Evolutionary conservation across 37 sponge, comb jelly and placozoan genomes (phyloP), one percentile per base, ranked within the genome.

Genomic region (Crambe crambe): DNA sequence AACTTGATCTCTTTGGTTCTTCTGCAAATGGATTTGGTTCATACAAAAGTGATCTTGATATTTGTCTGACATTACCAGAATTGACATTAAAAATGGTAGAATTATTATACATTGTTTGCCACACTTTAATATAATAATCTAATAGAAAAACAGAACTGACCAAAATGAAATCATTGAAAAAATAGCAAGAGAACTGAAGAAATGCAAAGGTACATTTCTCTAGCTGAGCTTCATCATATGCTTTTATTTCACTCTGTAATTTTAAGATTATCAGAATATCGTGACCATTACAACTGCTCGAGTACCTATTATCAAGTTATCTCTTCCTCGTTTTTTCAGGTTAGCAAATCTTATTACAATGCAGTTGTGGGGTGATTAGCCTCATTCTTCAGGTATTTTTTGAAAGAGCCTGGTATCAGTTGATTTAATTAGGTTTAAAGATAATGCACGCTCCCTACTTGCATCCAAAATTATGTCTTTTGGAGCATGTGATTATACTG

Each of bases 1-100:
- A 64, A 0, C 73, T 94, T 69, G 65, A 86, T 17, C 47, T 96
- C 67, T 96, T 96, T 84, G 97, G 97, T 0, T 96, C 97, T 37
- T 96, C 97, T 34, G 85, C 75, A 27, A 96, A 96, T 75, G 91
- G 94, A 20, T 96, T 96, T 93, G 94, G 97, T 35, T 57, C 65
- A 23, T 54, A 54, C 9, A 56, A 30, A 35, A 90, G 94, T 85
- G 97, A 96, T 75, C 69, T 96, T 65, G 97, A 96, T 67, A 54
- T 96, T 29, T 90, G 97, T 60, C 26, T 96, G 58, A 68, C 73
- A 40, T 42, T 86, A 32, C 65, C 73, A 29, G 81, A 58, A 44
- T 37, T 68, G 1, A 17, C 22, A 22, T 29, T 32, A n/a, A 72
- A 68, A 68, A 54, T 39, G 71, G 71, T 42, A 70, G 21, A 8